Percentiles rank a stretch among this genome's conserved stretches.
Evolutionary conservation across 2,113 vertebrate genomes (phyloP).

Genomic region (Dipodomys stephensi): DNA sequence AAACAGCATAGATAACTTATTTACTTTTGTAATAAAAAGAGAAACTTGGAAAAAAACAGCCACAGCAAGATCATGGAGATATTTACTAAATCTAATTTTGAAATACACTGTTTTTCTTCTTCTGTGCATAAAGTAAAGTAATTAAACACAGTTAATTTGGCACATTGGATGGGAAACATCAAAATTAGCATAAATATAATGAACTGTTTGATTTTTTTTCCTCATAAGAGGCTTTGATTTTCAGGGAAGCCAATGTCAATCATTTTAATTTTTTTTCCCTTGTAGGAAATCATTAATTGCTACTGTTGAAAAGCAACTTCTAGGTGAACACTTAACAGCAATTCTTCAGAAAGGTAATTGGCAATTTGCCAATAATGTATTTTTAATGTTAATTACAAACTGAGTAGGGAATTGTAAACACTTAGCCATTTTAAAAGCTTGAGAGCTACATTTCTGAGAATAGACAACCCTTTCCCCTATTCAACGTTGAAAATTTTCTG

Average conservation of each 20-base stretch:
- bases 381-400: conserved; percentile 39
- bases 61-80: conserved; percentile 22
- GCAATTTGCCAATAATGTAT: conserved; percentile 66
- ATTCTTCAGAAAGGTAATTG: conserved; percentile 98
- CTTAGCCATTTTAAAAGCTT: too few species aligned
- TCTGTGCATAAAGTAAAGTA: conserved; percentile 41
- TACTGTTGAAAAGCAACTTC: conserved; percentile 97
- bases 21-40: not conserved
- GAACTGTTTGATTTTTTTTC: not conserved
- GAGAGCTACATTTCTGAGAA: conserved; percentile 46
- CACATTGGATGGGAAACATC: conserved; percentile 21
- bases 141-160: conserved; percentile 40
- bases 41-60: conserved; percentile 16
- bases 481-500: conserved; percentile 39
- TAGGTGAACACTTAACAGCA: conserved; percentile 98
- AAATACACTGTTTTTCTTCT: conserved; percentile 41
- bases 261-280: conserved; percentile 83
- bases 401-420: not conserved
- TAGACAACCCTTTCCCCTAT: not conserved
- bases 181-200: conserved; percentile 47
- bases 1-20: not conserved
- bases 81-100: conserved; percentile 43
- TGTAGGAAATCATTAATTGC: conserved; percentile 98
- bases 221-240: conserved; percentile 65
- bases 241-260: conserved; percentile 75